phyloP scores from a whole-genome alignment of 1,140 invertebrate species.

The Drosophila trapezifrons region DNA sequence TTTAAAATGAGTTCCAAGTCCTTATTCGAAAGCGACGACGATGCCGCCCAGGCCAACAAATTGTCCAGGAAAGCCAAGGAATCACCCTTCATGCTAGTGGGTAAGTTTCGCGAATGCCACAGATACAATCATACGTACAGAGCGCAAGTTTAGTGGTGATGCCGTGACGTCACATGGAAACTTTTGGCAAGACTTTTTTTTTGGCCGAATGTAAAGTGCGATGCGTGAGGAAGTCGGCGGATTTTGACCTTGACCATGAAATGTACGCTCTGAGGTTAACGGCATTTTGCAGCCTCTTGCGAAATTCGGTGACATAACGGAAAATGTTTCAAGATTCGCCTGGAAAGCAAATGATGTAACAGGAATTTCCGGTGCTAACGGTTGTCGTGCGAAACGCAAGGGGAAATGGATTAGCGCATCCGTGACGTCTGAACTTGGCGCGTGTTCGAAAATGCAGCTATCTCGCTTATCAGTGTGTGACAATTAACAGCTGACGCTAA shows the following conservation, averaged over 20 bases:
- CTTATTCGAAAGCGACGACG: conserved; percentile 68
- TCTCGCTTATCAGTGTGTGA: conserved; percentile 7
- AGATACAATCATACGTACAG: background rate
- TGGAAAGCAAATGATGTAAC: conserved; percentile 64
- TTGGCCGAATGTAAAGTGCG: conserved; percentile 5
- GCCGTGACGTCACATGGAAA: conserved; percentile 49
- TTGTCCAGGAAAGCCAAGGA: conserved; percentile 88
- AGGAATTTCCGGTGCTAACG: background rate
- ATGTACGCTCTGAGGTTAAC: conserved; percentile 13
- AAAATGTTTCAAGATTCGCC: conserved; percentile 13
- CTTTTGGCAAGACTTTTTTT: conserved; percentile 55
- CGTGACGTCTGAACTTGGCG: conserved; percentile 56
- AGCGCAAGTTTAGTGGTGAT: conserved; percentile 9
- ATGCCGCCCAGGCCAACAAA: conserved; percentile 85
- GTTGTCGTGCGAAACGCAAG: background rate
- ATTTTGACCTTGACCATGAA: conserved; percentile 60
- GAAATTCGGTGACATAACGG: conserved; percentile 53
- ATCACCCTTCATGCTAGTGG: conserved; percentile 88
- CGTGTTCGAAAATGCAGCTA: conserved; percentile 36
- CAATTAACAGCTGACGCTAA: conserved; percentile 30
- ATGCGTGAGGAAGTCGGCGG: conserved; percentile 19
- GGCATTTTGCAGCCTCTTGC: background rate
- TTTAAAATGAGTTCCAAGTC: conserved; percentile 78
- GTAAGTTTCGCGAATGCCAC: conserved; percentile 82
- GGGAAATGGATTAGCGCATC: conserved; percentile 49